Evolutionary conservation across 2,888 invertebrate genomes (phyloP).

Genomic region (Mythimna vitellina): DNA sequence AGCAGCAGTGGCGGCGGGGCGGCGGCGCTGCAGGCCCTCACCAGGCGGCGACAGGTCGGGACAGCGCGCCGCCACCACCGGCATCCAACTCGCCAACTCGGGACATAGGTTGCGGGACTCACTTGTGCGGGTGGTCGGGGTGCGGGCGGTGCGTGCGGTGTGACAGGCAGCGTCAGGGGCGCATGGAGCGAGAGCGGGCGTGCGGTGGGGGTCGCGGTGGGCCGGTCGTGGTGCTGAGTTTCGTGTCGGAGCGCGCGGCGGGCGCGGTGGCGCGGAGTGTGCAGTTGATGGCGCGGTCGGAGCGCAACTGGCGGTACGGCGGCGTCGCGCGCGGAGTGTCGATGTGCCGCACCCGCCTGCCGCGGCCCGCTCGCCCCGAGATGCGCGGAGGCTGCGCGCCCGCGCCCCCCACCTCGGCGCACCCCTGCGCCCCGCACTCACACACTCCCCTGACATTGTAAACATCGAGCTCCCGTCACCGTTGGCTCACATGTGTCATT

Average conservation of each 20-base stretch:
- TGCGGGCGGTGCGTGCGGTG: constrained; percentile 59
- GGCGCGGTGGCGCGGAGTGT: constrained; percentile 56
- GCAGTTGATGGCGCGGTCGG: constrained; percentile 68
- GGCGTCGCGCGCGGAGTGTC: constrained; percentile 52
- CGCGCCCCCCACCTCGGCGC: constrained; percentile 37
- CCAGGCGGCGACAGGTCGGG: background rate
- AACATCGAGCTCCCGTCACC: constrained; percentile 45
- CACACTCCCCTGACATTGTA: constrained; percentile 51
- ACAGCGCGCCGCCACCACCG: background rate
- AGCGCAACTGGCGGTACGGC: constrained; percentile 74
- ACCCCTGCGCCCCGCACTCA: constrained; percentile 36
- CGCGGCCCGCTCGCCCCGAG: constrained; percentile 62
- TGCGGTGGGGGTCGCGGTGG: constrained; percentile 58
- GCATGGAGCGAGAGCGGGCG: constrained; percentile 72
- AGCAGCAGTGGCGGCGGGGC: constrained; percentile 14
- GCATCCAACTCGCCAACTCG: background rate
- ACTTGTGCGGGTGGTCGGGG: constrained; percentile 72
- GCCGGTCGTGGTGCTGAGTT: constrained; percentile 49
- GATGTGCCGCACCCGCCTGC: constrained; percentile 52
- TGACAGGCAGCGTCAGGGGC: constrained; percentile 79
- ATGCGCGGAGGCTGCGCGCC: constrained; percentile 79
- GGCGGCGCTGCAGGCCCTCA: background rate
- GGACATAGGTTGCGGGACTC: constrained; percentile 66
- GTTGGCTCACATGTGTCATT: constrained; percentile 36
- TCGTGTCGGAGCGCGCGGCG: constrained; percentile 57